Percentiles rank a stretch among this genome's conserved stretches.
Conservation (phyloP, 2,888 invertebrate genomes). For the Platycheirus rosarum region DNA sequence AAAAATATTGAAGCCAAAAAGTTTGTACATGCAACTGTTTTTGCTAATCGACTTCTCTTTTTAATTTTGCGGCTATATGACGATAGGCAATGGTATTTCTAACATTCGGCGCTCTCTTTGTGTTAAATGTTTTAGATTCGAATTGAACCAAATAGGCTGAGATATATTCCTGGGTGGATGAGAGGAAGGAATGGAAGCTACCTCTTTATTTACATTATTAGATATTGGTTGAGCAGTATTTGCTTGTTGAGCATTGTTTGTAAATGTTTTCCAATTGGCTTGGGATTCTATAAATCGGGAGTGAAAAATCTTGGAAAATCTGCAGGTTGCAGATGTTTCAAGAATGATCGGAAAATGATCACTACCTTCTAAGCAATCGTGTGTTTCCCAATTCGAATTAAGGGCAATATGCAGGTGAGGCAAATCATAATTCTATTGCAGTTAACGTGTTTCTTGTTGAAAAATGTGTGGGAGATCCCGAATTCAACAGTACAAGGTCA, state of each 20-base stretch:
- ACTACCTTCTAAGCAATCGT: conserved; percentile 21
- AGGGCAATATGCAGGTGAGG: conserved; percentile 2
- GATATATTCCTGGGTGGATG: conserved; percentile 17
- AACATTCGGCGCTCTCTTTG: background rate
- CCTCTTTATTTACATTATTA: conserved; percentile 3
- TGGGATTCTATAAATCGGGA: conserved; percentile 6
- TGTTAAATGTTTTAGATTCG: background rate
- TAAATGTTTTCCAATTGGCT: conserved; percentile 10
- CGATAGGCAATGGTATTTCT: too few relatives aligned
- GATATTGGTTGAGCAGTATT: background rate
- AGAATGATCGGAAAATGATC: conserved; percentile 10
- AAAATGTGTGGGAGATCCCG: too few relatives aligned
- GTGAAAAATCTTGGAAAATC: background rate
- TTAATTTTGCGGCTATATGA: background rate
- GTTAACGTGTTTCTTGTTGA: too few relatives aligned
- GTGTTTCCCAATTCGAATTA: conserved; percentile 16
- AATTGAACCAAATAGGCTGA: conserved; percentile 26
- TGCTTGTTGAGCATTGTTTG: background rate
- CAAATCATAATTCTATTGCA: conserved; percentile 6
- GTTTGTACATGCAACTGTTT: background rate
- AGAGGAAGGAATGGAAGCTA: conserved; percentile 24
- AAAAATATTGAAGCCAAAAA: conserved; percentile 14
- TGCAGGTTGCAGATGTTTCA: conserved; percentile 4
- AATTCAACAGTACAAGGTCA: too few relatives aligned
- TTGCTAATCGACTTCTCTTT: too few relatives aligned